Base-by-base conservation (phyloP, 2,888 invertebrate species). In the Xanthia togata region DNA sequence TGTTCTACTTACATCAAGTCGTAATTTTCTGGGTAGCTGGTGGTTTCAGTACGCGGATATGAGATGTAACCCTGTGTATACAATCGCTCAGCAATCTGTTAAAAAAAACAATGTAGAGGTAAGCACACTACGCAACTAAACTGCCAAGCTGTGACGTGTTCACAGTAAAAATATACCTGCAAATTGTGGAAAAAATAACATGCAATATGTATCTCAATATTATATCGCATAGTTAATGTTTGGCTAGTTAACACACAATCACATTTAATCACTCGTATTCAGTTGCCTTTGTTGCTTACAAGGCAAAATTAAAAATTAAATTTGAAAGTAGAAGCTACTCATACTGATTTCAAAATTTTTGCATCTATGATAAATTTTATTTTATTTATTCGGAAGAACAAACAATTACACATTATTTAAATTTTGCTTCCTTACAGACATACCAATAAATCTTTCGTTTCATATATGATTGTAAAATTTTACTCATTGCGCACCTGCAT, bases 1-100 rank as follows among this genome's bases (percentile, higher is more conserved):
- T 44, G 14, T 47, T 17, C 9, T n/a, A 91, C 91, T 97, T 96
- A 98, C 98, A 97, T 95, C 77, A 99, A 97, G 97, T 99, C 99
- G 94, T 99, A 99, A 94, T 99, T 99, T 89, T 98, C 98, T 1
- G 99, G 98, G 95, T 99, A 99, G 74, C 98, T 98, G 0, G 99
- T 99, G 1, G 99, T 99, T 96, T 99, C 99, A 1, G 99, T 99
- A 89, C 99, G 97, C 0, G 99, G 99, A 96, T 99, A 99, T 92
- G 99, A 99, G 82, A 99, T 99, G 92, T 98, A 99, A 50, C 99
- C 99, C 94, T 99, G 99, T 0, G 98, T 99, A 93, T 99, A 99
- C 6, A 99, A 97, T 55, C 98, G 97, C 93, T 99, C 99, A 0
- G 96, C 96, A 41, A 96, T 89, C 95, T 96, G 87, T 0, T 83